Evolutionary conservation across 1,140 invertebrate species (phyloP).

Genomic region (Mya arenaria): DNA sequence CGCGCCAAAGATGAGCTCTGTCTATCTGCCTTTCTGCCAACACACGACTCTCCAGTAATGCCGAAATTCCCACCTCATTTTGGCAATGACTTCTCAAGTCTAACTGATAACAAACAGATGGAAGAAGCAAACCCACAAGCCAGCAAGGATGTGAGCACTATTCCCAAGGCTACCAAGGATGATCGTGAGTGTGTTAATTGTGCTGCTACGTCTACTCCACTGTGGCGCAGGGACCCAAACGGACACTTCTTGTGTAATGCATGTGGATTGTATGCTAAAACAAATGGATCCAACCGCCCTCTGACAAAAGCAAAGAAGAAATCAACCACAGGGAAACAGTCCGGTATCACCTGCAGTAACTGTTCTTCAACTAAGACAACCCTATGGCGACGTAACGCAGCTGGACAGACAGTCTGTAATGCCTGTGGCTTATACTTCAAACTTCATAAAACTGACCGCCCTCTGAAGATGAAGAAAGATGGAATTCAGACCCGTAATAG

Average conservation of each 20-base stretch:
- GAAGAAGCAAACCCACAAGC: not conserved
- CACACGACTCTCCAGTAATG: not conserved
- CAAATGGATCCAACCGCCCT: slow-evolving; percentile 93
- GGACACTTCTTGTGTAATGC: slow-evolving; percentile 82
- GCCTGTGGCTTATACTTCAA: slow-evolving; percentile 99
- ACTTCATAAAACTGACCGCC: slow-evolving; percentile 93
- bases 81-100: slow-evolving; percentile 5
- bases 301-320: slow-evolving; percentile 47
- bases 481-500: slow-evolving; percentile 98
- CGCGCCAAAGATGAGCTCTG: not conserved
- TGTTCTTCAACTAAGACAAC: slow-evolving; percentile 97
- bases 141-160: not conserved
- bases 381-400: slow-evolving; percentile 97
- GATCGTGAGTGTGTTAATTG: slow-evolving; percentile 82
- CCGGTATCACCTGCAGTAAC: slow-evolving; percentile 96
- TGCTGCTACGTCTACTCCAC: slow-evolving; percentile 80
- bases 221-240: slow-evolving; percentile 81
- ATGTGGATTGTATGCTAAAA: slow-evolving; percentile 98
- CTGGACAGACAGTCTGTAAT: slow-evolving; percentile 98
- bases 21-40: not conserved
- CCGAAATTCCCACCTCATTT: slow-evolving; percentile 36
- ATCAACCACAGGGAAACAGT: slow-evolving; percentile 55
- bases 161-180: slow-evolving; percentile 56
- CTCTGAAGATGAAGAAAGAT: slow-evolving; percentile 99
- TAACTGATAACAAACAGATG: not conserved